Conservation (phyloP, 2,113 vertebrate genomes). For the Arvicanthis niloticus region DNA sequence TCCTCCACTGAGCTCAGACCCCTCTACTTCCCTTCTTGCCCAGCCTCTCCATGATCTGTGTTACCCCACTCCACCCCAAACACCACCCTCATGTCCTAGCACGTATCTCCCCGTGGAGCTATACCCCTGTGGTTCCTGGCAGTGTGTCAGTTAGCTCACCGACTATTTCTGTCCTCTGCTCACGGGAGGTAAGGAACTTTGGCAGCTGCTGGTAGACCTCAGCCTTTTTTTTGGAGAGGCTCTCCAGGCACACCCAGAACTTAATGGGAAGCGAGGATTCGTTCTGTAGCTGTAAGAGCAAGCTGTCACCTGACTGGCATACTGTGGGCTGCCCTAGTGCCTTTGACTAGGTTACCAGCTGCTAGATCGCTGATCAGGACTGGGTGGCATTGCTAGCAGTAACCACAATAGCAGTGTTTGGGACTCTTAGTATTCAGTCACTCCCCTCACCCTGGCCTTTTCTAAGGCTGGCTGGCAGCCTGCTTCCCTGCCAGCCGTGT, state of each 20-base stretch:
- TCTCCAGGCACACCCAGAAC: conserved; percentile 89
- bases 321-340: not conserved
- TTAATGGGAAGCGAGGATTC: conserved; percentile 86
- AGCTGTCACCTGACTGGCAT: not conserved
- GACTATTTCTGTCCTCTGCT: conserved; percentile 81
- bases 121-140: not conserved
- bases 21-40: not conserved
- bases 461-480: not conserved
- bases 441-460: not conserved
- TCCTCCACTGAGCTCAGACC: not conserved
- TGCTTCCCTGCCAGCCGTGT: not conserved
- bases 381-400: too few species aligned
- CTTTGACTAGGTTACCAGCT: not conserved
- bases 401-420: not conserved
- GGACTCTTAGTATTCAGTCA: not conserved
- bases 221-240: conserved; percentile 80
- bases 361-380: not conserved
- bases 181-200: conserved; percentile 75
- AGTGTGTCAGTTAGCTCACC: conserved; percentile 84
- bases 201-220: conserved; percentile 82
- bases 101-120: not conserved
- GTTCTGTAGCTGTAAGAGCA: conserved; percentile 89
- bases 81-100: not conserved
- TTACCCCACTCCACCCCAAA: too few species aligned
- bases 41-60: not conserved